Base-by-base conservation (phyloP, 2,113 vertebrate species). In the Chaenocephalus aceratus region DNA sequence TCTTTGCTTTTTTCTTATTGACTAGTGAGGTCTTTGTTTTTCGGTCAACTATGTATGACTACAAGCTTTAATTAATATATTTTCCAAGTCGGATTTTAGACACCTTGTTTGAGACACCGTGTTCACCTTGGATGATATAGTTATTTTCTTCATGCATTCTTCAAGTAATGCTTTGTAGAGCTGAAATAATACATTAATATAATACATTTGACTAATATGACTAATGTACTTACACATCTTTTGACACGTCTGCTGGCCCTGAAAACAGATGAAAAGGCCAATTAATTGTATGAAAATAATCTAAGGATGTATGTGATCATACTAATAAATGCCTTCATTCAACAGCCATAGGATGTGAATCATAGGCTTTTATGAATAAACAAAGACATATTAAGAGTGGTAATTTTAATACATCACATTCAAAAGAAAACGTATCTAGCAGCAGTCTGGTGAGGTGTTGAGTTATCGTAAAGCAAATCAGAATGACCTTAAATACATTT, bases 201-300 rank as follows among this genome's bases (percentile, higher is more conserved):
- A 30, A 49, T 51, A 30, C 26, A 63, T 70, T 46, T 26, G 10
- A 80, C 30, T 30, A 30, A 82, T 73, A 84, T 59, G 14, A 69
- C 12, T 72, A 21, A 78, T 89, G 78, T 95, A 98, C 97, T 98
- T 94, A 99, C 97, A 92, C 92, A 89, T 97, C 97, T 94, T 98
- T 99, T 83, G 95, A 94, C 78, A 93, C 93, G 78, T 97, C 97
- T 79, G 96, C 87, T 75, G 97, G 94, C 79, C 96, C 97, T 99
- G 86, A 53, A 84, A 86, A 82, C 41, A 80, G 11, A 68, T 65
- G 34, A 82, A 82, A 86, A 84, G 41, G 74, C 5, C 63, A 45
- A 77, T 44, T 82, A 9, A 59, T 26, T 66, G 13, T 58, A 12
- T 75, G n/a, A 83, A 41, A 59, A 41, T 10, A 10, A 54, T 12